Evolutionary conservation across 2,888 invertebrate species (phyloP), one percentile per base, ranked within the genome.

Genomic region (Microctonus aethiopoides): DNA sequence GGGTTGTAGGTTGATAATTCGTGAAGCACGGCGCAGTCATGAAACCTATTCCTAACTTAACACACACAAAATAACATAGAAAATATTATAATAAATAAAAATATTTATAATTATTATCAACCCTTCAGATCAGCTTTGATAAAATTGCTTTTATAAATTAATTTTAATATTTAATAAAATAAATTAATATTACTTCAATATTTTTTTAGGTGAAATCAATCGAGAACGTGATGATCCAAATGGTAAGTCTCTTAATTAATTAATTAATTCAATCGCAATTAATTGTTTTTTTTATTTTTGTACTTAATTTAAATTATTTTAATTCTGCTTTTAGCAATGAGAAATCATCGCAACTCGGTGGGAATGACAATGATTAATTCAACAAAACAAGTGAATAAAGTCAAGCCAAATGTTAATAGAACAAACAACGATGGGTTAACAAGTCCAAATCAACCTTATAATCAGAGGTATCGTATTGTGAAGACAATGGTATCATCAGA

Each of bases 361-460:
- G 90, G 92, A 86, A 90, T 90, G 75, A 90, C 90, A 78, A 91
- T 91, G 79, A 91, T 92, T 87, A 93, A 93, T 85, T 93, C 92
- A 54, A 91, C 93, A 77, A 92, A 95, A 83, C 95, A 95, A 87
- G 94, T 95, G 85, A 95, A 95, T 89, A 95, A 95, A 87, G 95
- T 95, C 81, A 95, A 95, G 86, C 95, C 95, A 57, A 95, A 93
- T 81, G 94, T 95, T 72, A 95, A 93, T 84, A 90, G 95, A 86
- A 91, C 91, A 71, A 90, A 92, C 64, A 91, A 91, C 46, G 95
- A 95, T 80, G 92, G 92, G 88, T 90, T 92, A 87, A 91, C 88
- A 67, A 90, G 90, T 80, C 91, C 91, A 61, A 87, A 83, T 82
- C 90, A 92, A 76, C 91, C 92, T 76, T 92, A 92, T 86, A 92